Evolutionary conservation across 2,888 invertebrate species (phyloP).

Genomic region (Polydrusus cervinus): DNA sequence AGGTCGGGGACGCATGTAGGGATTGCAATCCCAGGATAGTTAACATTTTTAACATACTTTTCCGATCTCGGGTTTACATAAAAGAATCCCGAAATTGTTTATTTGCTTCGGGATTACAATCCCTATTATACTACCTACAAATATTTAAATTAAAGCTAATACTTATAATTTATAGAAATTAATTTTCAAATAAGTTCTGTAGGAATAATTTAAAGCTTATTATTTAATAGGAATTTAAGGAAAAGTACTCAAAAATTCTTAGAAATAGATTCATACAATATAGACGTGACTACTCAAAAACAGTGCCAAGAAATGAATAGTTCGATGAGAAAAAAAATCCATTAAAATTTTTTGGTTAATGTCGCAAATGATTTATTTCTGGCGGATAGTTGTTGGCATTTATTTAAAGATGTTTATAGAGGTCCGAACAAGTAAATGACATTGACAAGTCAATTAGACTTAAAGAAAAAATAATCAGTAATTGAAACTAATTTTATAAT

Average conservation of each 20-base stretch:
- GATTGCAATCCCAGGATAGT: too few species aligned
- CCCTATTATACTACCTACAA: too few species aligned
- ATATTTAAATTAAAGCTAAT: too few species aligned
- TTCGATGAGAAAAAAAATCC: slow-evolving; percentile 30
- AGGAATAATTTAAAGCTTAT: too few species aligned
- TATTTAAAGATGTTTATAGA: slow-evolving; percentile 35
- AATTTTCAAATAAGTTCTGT: too few species aligned
- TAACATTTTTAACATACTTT: too few species aligned
- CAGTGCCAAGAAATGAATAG: slow-evolving; percentile 33
- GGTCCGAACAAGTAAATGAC: slow-evolving; percentile 13
- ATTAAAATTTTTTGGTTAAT: slow-evolving; percentile 42
- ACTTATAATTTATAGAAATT: too few species aligned
- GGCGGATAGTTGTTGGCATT: slow-evolving; percentile 21
- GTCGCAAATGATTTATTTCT: slow-evolving; percentile 41
- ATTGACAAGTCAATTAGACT: slow-evolving; percentile 26
- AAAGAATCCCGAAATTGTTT: too few species aligned
- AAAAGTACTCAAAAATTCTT: slow-evolving; percentile 10
- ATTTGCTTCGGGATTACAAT: too few species aligned
- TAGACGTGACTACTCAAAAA: slow-evolving; percentile 15
- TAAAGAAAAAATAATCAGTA: background rate
- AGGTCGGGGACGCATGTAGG: too few species aligned
- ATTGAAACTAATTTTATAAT: background rate
- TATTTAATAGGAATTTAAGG: too few species aligned
- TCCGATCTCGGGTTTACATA: too few species aligned
- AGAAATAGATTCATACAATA: slow-evolving; percentile 20